Conservation (phyloP, 2,113 vertebrate species). For the Charadrius vociferus region DNA sequence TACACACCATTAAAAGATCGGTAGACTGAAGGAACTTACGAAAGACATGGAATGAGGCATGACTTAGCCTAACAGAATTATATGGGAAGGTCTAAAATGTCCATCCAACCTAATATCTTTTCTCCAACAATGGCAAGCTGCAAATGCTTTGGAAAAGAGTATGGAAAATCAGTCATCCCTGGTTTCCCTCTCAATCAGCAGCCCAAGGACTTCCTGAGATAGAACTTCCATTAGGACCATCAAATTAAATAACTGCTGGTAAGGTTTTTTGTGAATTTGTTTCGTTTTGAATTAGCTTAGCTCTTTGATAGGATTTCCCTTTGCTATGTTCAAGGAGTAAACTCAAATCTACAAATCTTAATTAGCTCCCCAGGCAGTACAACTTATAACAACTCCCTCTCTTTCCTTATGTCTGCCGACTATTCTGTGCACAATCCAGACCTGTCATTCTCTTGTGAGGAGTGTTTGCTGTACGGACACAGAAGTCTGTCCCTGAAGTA, state of each 20-base stretch:
- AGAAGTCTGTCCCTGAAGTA: background rate
- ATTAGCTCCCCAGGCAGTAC: background rate
- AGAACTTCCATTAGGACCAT: background rate
- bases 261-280: background rate
- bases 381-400: background rate
- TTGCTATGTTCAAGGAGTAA: background rate
- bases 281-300: background rate
- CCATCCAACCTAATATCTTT: background rate
- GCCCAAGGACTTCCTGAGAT: background rate
- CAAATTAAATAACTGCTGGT: background rate
- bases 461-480: background rate
- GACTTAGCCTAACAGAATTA: background rate
- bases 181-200: background rate
- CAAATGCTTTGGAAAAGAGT: background rate
- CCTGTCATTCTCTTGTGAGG: background rate
- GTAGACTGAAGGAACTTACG: background rate
- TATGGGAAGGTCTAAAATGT: background rate
- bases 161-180: background rate
- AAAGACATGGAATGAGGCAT: background rate
- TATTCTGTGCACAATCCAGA: background rate
- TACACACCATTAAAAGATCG: background rate
- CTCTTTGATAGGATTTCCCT: background rate
- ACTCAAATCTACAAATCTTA: background rate
- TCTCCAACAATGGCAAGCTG: background rate
- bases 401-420: background rate